Evolutionary conservation across 2,113 vertebrate species (phyloP), one percentile per base, ranked within the genome.

Genomic region (Oncorhynchus kisutch): DNA sequence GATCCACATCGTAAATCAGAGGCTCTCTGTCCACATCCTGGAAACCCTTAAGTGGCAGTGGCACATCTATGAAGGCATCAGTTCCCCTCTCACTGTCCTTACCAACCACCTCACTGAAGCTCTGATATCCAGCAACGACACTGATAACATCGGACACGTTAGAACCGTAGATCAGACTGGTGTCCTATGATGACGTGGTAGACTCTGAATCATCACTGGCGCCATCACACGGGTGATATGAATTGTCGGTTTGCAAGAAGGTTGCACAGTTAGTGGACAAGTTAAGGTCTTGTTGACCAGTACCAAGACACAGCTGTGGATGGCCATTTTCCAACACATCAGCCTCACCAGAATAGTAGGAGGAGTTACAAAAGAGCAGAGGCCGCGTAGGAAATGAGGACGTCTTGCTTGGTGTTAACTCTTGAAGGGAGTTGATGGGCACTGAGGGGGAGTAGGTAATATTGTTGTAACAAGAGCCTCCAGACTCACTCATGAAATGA

Each of bases 401-500:
- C 60, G 4, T 39, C 45, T 54, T 14, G 16, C 51, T 54, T 54
- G 16, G 25, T 70, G 3, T 2, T 6, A 6, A 65, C 45, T 0
- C 1, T 20, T 27, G 1, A 22, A 0, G 16, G 11, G 0, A 20
- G 18, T 4, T 0, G 27, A 78, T 75, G 51, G 51, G 13, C 1
- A 45, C n/a, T 12, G 67, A 83, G 0, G 22, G 11, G 25, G 79
- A 83, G 64, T 92, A 93, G 2, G 73, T 71, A 67, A 11, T 74
- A 71, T 93, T 93, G 8, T 80, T 70, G 25, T 86, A 79, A 14
- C 3, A 3, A 14, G 39, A 14, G 66, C 67, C 72, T 22, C 3
- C 29, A 4, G 20, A 64, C 57, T 82, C 39, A 59, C 11, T 54
- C 68, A 1, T 39, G 7, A 16, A 13, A 12, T 1, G 5, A 45